Percentiles rank a stretch among this genome's conserved stretches.
Conservation (phyloP, 92 coral and sea anemone species). For the Porites cylindrica region DNA sequence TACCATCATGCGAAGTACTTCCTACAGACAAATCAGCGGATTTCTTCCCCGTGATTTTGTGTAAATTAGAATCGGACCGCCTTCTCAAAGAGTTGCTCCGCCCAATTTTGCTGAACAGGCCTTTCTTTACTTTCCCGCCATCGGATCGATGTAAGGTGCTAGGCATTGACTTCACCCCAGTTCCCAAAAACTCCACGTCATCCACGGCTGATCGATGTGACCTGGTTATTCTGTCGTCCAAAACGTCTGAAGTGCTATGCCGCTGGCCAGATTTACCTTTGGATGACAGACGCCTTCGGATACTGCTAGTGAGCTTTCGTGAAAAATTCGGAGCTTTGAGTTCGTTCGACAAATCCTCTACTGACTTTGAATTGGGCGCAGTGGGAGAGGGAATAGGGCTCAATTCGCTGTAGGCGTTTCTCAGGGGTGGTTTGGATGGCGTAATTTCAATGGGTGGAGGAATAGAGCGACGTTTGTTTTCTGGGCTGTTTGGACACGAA, state of each 20-base stretch:
- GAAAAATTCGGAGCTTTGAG: slow-evolving; percentile 36
- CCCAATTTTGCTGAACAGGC: slow-evolving; percentile 70
- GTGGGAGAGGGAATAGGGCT: slow-evolving; percentile 53
- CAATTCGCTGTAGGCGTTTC: slow-evolving; percentile 4
- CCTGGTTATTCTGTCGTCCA: slow-evolving; percentile 66
- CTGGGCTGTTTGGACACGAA: slow-evolving; percentile 45
- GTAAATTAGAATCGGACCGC: slow-evolving; percentile 80
- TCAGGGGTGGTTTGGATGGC: slow-evolving; percentile 1
- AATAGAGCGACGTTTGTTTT: neutral
- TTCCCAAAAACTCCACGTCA: slow-evolving; percentile 16
- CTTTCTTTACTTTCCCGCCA: slow-evolving; percentile 77
- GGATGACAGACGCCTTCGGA: slow-evolving; percentile 75
- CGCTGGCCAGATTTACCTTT: slow-evolving; percentile 74
- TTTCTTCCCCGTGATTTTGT: slow-evolving; percentile 49
- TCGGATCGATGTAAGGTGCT: slow-evolving; percentile 42
- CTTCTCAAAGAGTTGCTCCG: slow-evolving; percentile 78
- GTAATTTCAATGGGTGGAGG: slow-evolving; percentile 14
- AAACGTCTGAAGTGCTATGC: slow-evolving; percentile 82
- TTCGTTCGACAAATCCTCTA: neutral
- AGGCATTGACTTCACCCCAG: slow-evolving; percentile 45
- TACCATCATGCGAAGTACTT: slow-evolving; percentile 74
- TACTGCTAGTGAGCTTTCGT: slow-evolving; percentile 75
- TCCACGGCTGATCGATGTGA: slow-evolving; percentile 42
- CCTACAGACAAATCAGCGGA: slow-evolving; percentile 33
- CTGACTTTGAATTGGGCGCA: slow-evolving; percentile 1